Evolutionary conservation across 2,113 vertebrate genomes (phyloP).

Genomic region (Hystrix cristata): DNA sequence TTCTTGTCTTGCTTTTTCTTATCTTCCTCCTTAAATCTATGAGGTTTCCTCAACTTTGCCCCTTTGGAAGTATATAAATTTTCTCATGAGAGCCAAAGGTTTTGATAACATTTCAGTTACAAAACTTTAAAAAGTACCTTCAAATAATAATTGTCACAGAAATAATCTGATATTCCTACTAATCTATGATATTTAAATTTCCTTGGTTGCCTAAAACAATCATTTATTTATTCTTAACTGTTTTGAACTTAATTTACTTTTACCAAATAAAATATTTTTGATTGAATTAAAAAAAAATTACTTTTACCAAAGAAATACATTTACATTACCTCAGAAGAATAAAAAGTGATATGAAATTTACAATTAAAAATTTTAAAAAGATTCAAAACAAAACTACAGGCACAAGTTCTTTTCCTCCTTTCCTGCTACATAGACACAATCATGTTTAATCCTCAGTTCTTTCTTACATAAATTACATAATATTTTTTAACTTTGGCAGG

Average conservation of each 20-base stretch:
- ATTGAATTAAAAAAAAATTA: too few species aligned
- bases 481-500: not conserved
- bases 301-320: not conserved
- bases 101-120: not conserved
- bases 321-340: not conserved
- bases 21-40: not conserved
- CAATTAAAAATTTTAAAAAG: not conserved
- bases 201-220: not conserved
- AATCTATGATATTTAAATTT: not conserved
- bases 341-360: not conserved
- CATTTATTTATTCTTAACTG: not conserved
- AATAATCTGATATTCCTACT: not conserved
- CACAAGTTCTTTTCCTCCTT: not conserved
- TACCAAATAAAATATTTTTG: not conserved
- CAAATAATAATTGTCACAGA: not conserved
- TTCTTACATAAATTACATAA: not conserved
- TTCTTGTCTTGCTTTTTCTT: not conserved
- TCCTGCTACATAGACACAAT: not conserved
- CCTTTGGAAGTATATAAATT: not conserved
- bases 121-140: not conserved
- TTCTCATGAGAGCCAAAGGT: not conserved
- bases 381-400: not conserved
- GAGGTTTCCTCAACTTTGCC: not conserved
- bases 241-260: slow-evolving; percentile 27
- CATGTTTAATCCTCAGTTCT: not conserved